Evolutionary conservation across 2,888 invertebrate genomes (phyloP), one percentile per base, ranked within the genome.

Genomic region (Quadriops clusia): DNA sequence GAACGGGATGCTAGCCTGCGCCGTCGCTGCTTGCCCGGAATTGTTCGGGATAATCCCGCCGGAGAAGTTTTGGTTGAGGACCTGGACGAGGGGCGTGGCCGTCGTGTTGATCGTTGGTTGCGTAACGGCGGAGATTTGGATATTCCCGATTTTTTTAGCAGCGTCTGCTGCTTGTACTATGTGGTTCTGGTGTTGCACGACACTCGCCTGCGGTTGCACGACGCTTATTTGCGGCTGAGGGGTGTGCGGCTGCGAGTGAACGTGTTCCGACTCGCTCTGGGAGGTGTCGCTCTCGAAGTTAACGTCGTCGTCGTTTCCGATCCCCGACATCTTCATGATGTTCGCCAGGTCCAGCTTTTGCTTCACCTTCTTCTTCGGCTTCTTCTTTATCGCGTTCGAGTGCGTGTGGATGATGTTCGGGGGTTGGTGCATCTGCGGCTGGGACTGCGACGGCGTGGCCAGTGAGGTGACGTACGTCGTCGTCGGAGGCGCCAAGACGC

Each of bases 241-340:
- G 2, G 50, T 48, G 28, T 53, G 51, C 3, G 56, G 53, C n/a
- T 55, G 54, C 2, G 54, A 49, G 13, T 54, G 49, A 28, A 52
- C 46, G 25, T 49, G 57, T 32, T 61, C 60, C 33, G 53, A 57
- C 33, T 60, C 61, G 32, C 58, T 60, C 36, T 58, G 58, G 9
- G 60, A 60, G 0, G 61, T 51, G 36, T 61, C 61, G 36, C 59
- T 58, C 34, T 62, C 61, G 28, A 62, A 60, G 42, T 65, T 68
- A 23, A 72, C 64, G 40, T 70, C 72, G 40, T 79, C 78, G 38
- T 74, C 74, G 39, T 77, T 78, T 29, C 76, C 77, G 28, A 47
- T 49, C 39, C 60, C 79, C 27, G 78, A 77, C 36, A 78, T 63
- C 55, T 78, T 78, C 72, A 79, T 79, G 20, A 79, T 74, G 56